Evolutionary conservation across 2,888 invertebrate species (phyloP).

Genomic region (Anthrax anthrax): DNA sequence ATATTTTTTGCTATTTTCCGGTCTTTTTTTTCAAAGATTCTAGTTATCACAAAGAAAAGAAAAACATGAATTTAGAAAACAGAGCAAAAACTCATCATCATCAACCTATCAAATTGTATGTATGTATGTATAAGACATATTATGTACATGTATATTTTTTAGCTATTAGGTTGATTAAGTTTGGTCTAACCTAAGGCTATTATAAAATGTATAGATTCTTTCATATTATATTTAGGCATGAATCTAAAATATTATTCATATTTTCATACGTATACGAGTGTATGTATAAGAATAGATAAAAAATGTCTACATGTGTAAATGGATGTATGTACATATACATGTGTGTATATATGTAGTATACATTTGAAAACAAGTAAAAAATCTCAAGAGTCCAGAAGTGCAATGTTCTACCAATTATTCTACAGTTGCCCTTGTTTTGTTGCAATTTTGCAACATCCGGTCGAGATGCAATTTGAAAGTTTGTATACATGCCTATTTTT

Average conservation of each 20-base stretch:
- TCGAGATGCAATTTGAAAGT: conserved; percentile 14
- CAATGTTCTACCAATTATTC: conserved; percentile 9
- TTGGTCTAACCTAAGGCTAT: not conserved
- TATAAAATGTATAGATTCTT: not conserved
- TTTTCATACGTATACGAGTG: no score
- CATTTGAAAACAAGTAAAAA: no score
- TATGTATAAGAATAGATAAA: no score
- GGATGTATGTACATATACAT: no score
- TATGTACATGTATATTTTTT: no score
- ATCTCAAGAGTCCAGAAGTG: not conserved
- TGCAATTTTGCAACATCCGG: conserved; percentile 16
- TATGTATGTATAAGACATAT: no score
- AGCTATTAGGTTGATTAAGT: not conserved
- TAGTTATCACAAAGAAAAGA: no score
- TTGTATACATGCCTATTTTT: conserved; percentile 1
- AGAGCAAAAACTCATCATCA: not conserved
- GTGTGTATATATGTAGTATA: not conserved
- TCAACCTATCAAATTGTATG: not conserved
- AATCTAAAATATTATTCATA: no score
- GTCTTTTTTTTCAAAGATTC: not conserved
- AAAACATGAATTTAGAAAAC: no score
- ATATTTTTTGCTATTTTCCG: not conserved
- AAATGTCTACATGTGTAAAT: no score
- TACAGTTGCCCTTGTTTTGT: conserved; percentile 11
- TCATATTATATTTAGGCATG: no score